Base-by-base conservation (phyloP, 2,888 invertebrate species). In the Acleris laterana region DNA sequence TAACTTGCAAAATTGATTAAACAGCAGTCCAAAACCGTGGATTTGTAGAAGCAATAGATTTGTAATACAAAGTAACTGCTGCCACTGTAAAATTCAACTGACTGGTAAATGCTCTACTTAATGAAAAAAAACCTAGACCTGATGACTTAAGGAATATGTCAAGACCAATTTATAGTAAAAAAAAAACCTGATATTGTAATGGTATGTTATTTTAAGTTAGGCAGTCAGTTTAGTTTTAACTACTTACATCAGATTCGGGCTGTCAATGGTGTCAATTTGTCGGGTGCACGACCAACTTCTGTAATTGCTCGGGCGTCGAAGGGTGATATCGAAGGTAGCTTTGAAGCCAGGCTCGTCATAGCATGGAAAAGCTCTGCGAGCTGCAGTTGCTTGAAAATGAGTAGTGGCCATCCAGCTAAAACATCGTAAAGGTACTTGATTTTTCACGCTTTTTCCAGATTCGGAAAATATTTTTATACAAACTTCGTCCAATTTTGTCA, bases 331-430 rank as follows among this genome's bases (percentile, higher is more conserved):
- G 71, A 97, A 97, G 5, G 93, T 95, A 0, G 97, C 96, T 78
- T 97, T 97, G 79, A 96, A 96, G n/a, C 94, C 94, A 0, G 97
- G 97, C 72, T 97, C 96, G 76, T 97, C 97, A 74, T 97, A 96
- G 74, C 96, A 95, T 25, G 97, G 97, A 82, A 97, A 96, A 0
- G 95, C 96, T 71, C 90, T 90, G 20, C 96, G 94, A 0, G 96
- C 96, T 66, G 95, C 87, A 1, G 95, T 94, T 0, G 95, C 93
- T 84, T 96, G 93, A 77, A 96, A 96, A 75, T 96, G 96, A 0
- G 96, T 96, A 0, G 95, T 93, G 0, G 94, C 95, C 81, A 94
- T 87, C 93, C 92, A 94, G 50, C 94, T 94, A 65, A 22, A 79
- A 79, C 7, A 55, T 38, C 7, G 22, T 20, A 16, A 11, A 44